Conservation (phyloP, 2,888 invertebrate species). For the Phyllotreta cruciferae region DNA sequence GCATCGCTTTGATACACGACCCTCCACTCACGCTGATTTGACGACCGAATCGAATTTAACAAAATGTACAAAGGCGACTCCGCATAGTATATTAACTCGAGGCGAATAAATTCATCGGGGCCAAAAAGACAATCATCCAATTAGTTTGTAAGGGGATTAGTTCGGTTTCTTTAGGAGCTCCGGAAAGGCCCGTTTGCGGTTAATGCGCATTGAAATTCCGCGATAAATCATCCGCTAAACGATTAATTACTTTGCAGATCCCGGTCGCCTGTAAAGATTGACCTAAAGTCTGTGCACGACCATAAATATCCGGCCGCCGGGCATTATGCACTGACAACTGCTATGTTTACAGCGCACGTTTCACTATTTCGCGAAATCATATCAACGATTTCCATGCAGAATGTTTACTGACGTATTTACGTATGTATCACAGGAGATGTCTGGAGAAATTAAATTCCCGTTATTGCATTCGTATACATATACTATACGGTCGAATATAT, state of each 20-base stretch:
- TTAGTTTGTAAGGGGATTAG: no score
- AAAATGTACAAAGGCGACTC: neutral
- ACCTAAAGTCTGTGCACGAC: conserved; percentile 2
- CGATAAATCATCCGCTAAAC: neutral
- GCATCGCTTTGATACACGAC: conserved; percentile 20
- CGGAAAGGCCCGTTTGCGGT: no score
- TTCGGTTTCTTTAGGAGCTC: no score
- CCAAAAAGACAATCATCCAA: no score
- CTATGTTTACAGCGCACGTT: neutral
- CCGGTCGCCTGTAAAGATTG: conserved; percentile 2
- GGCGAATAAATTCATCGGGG: no score
- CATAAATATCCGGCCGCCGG: conserved; percentile 6
- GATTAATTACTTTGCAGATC: conserved; percentile 3
- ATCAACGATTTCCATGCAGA: no score
- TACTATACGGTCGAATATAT: no score
- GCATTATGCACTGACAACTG: conserved; percentile 7
- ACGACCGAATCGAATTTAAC: neutral
- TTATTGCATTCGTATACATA: no score
- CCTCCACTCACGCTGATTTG: conserved; percentile 13
- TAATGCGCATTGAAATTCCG: neutral
- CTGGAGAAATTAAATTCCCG: no score
- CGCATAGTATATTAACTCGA: no score
- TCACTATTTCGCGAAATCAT: neutral
- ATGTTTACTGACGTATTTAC: no score
- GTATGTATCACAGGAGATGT: no score